A percentile compares a stretch with the other conserved stretches of the same genome.
Evolutionary conservation across 2,113 vertebrate genomes (phyloP).

Genomic region (Lepus americanus): DNA sequence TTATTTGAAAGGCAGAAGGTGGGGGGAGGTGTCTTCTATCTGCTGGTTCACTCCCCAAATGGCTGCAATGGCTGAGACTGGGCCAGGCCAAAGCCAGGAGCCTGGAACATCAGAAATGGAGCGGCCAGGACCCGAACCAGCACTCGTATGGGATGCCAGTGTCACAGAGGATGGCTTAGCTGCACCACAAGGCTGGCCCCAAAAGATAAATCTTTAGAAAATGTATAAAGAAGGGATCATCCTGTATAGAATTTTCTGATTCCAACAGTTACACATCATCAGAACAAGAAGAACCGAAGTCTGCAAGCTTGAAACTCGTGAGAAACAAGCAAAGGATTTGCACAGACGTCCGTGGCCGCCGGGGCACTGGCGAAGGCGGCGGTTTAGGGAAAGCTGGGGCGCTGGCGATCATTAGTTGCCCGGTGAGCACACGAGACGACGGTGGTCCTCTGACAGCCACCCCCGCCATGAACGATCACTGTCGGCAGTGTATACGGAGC

Average conservation of each 20-base stretch:
- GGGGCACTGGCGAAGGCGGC: neutral
- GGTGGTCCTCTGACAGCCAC: neutral
- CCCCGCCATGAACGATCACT: neutral
- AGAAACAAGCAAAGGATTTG: neutral
- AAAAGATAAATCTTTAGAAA: too few relatives aligned
- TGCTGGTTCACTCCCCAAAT: too few relatives aligned
- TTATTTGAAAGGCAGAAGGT: too few relatives aligned
- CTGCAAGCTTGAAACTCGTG: neutral
- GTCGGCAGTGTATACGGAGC: neutral
- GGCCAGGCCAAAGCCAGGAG: too few relatives aligned
- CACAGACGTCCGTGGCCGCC: neutral
- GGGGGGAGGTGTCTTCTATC: too few relatives aligned
- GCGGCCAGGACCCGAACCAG: too few relatives aligned
- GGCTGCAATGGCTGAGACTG: too few relatives aligned
- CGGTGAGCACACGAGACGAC: neutral
- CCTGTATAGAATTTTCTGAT: neutral
- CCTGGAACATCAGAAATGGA: too few relatives aligned
- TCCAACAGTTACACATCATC: neutral
- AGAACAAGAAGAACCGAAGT: neutral
- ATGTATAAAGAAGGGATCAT: neutral
- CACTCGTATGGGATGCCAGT: too few relatives aligned
- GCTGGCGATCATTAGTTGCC: neutral
- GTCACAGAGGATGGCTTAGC: too few relatives aligned
- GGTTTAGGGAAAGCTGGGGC: neutral
- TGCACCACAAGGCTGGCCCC: too few relatives aligned